Evolutionary conservation across 2,797 vertebrate species (phyloP), one percentile per base, ranked within the genome.

Genomic region (Dendrocincla tyrannina): DNA sequence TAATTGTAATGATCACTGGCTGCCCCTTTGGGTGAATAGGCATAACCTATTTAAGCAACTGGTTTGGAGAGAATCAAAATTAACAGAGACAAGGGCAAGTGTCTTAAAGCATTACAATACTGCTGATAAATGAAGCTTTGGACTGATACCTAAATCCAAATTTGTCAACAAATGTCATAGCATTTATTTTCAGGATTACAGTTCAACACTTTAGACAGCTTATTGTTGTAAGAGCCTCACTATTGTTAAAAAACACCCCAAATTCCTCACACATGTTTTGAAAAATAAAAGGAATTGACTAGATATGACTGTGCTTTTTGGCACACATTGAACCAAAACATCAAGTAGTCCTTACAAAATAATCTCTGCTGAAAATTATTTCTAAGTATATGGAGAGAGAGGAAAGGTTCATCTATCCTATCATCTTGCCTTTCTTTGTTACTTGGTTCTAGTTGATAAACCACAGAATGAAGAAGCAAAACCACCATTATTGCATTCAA

Each of bases 221-320:
- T 27, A 11, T 23, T 69, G 35, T 50, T 83, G 22, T 5, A 32
- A 53, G 8, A 80, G 3, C 13, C 12, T 32, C 27, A 39, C 1
- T 44, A 30, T 10, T 25, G 13, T 27, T 47, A 50, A 75, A 87
- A 67, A 55, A 4, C 0, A 0, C 1, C 10, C 1, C 11, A 35
- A n/a, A 6, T 41, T 27, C 7, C 41, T 49, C 41, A 20, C 76
- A 11, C 8, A 28, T 22, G 13, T 60, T 91, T 53, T 70, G 9
- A 84, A 53, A 42, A 69, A 47, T 28, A 69, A 63, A 82, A 72
- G 8, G 2, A n/a, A 49, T 66, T 42, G 17, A 27, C 33, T 3
- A 11, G 5, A 18, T 50, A 13, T 13, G 5, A 66, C 63, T 74
- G 11, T 63, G 28, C 14, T 37, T 10, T 37, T 80, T 70, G 41